Evolutionary conservation across 2,888 invertebrate genomes (phyloP).

Genomic region (Morpho helenor): DNA sequence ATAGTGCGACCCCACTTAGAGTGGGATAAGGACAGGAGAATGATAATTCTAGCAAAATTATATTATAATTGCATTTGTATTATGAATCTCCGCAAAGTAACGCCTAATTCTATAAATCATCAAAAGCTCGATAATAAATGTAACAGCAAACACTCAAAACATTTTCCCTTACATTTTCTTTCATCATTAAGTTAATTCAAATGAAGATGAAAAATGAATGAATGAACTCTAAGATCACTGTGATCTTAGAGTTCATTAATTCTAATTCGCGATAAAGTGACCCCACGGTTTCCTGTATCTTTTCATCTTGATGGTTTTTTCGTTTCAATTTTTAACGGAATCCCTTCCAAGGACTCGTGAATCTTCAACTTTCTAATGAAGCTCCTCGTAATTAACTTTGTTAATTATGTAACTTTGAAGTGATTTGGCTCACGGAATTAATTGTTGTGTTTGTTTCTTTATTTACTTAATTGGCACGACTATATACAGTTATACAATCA

Average conservation of each 20-base stretch:
- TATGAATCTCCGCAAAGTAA: too few relatives aligned
- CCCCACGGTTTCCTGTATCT: conserved; percentile 8
- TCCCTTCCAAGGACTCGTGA: not conserved
- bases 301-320: conserved; percentile 22
- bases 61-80: too few relatives aligned
- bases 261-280: conserved; percentile 1
- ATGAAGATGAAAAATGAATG: too few relatives aligned
- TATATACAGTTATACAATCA: too few relatives aligned
- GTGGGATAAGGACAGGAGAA: too few relatives aligned
- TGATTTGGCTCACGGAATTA: conserved; percentile 28
- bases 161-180: conserved; percentile 6
- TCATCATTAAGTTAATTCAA: conserved; percentile 7
- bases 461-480: conserved; percentile 14
- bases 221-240: conserved; percentile 6
- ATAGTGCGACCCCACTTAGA: too few relatives aligned
- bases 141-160: not conserved
- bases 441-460: conserved; percentile 33
- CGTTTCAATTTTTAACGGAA: conserved; percentile 27
- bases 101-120: not conserved
- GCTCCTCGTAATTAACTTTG: conserved; percentile 50
- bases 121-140: not conserved
- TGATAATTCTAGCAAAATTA: too few relatives aligned
- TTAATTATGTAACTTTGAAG: conserved; percentile 39
- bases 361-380: conserved; percentile 45
- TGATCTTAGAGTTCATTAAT: conserved; percentile 2